Conservation (phyloP, 1,140 invertebrate species). For the Aradophagus sp. region DNA sequence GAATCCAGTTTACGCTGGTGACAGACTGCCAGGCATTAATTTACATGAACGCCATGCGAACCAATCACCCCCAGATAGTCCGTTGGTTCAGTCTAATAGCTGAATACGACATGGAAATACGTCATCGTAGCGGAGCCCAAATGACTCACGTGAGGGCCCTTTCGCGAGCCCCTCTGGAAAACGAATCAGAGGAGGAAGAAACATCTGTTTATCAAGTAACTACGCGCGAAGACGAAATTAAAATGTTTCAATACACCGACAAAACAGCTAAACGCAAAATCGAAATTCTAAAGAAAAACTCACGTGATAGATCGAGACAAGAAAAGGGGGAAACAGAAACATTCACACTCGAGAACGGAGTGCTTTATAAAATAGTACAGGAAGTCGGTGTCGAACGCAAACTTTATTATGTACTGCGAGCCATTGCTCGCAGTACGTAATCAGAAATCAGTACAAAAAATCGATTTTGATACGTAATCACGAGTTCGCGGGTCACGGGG, state of each 20-base stretch:
- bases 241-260: neutral
- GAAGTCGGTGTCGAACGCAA: neutral
- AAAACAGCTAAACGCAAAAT: neutral
- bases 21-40: constrained; percentile 21
- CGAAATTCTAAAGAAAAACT: neutral
- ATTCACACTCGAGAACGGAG: neutral
- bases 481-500: constrained; percentile 2
- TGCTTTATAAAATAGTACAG: neutral
- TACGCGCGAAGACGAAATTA: constrained; percentile 1
- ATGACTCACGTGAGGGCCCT: too few species aligned
- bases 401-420: constrained; percentile 1
- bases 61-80: constrained; percentile 8
- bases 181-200: too few species aligned
- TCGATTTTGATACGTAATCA: constrained; percentile 2
- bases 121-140: constrained; percentile 6
- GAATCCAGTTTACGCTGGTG: neutral
- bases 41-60: constrained; percentile 1
- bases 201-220: too few species aligned
- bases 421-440: constrained; percentile 2
- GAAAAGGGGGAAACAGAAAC: neutral
- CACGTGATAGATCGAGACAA: neutral
- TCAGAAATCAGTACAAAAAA: neutral
- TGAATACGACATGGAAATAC: constrained; percentile 7
- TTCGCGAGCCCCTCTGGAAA: too few species aligned
- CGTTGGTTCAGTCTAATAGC: constrained; percentile 11